Evolutionary conservation across 2,113 vertebrate genomes (phyloP), one percentile per base, ranked within the genome.

Genomic region (Antechinus stuartii): DNA sequence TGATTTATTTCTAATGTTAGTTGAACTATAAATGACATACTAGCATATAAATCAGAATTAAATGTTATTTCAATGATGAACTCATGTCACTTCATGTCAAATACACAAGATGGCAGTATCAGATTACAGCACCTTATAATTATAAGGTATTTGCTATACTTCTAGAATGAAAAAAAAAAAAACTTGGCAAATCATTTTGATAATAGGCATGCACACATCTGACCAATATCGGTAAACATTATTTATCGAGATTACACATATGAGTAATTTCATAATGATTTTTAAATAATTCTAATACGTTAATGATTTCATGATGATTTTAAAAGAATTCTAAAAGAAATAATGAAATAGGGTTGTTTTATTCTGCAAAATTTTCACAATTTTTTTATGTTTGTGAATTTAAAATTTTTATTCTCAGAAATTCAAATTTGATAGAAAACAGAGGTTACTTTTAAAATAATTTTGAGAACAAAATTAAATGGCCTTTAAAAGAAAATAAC

Each of bases 41-140:
- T 53, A 26, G 90, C 54, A 3, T 12, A 26, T 6, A 53, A 27
- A 55, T 4, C 42, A 54, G 3, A 12, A 47, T 54, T 35, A 10
- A 89, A 54, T 53, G 3, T 42, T 93, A 30, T 91, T 42, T 42
- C 47, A 55, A 56, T 76, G 6, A 61, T 12, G 55, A 94, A 14
- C 89, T 93, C n/a, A 94, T 91, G 91, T 97, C 94, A 97, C 61
- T 97, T 97, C 92, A 95, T 84, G n/a, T 46, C 94, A 95, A 97
- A 95, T 95, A 95, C 96, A 97, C 94, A 96, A 94, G 96, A 96
- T 96, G 97, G 97, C 92, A 93, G 19, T 97, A 97, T 92, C 47
- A 91, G 90, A 97, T 97, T 94, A 96, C 16, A 91, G 24, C 22
- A 53, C 1, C 46, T 97, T 97, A 94, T 55, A 89, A 92, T 2